Evolutionary conservation across 1,140 invertebrate species (phyloP), one percentile per base, ranked within the genome.

Genomic region (Orussus abietinus): DNA sequence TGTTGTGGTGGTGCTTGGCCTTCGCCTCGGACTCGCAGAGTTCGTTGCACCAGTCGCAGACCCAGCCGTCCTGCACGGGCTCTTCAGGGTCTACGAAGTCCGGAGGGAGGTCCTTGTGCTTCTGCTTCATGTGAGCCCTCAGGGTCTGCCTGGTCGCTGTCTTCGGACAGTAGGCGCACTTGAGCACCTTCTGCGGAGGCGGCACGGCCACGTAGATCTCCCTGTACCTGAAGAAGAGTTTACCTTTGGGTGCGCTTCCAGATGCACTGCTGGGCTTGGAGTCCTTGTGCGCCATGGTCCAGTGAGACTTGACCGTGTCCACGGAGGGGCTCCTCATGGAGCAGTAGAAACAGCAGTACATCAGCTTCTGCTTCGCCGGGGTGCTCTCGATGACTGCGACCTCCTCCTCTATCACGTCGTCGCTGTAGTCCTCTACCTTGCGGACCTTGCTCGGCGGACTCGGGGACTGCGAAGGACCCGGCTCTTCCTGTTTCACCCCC

Each of bases 41-140:
- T 19, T 72, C 69, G 3, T 63, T 15, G 37, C 67, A 66, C 62
- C 61, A 68, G 4, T 63, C 42, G 13, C 69, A 74, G 11, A 65
- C 40, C 65, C 67, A 74, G 4, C 47, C 54, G 3, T 61, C 49
- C 26, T 57, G 22, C n/a, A 17, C 19, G 22, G 5, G 13, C 1
- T 38, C 45, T 32, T 20, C 45, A 29, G 9, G 30, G 10, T 40
- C 34, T 51, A 47, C 4, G 37, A 29, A 12, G 12, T 15, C 4
- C 3, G 7, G 10, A 5, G 2, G 37, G 13, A n/a, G 22, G 2
- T 38, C 10, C 9, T 29, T 26, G 28, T 57, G 57, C 11, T 53
- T 45, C 13, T 57, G 42, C 4, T 38, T 47, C 1, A 59, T 49
- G 35, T 61, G 58, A 13, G 49, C 45, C 10, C 46, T 39, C 2